A percentile compares a stretch with the other conserved stretches of the same genome.
These are phyloP conservation scores for Vimba vimba DNA, from an alignment of 2,113 vertebrate genomes.

Conservation along the genomic window DNA sequence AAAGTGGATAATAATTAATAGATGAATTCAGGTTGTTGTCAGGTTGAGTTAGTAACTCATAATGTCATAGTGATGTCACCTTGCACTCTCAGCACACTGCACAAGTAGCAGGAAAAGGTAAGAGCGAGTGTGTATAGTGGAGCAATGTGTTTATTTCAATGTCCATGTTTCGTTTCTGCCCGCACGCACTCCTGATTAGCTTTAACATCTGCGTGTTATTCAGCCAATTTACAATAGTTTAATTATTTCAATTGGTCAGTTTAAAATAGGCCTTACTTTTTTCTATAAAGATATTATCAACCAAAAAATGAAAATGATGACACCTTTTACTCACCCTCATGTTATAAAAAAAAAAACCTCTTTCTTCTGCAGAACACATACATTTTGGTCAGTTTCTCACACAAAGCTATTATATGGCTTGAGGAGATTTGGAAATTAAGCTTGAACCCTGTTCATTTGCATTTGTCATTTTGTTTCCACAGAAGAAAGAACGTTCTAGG, in stretches of 20 bases:
- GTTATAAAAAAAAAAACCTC: not conserved
- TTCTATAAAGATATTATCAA: not conserved
- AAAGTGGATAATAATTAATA: not conserved
- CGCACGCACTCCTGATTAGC: not conserved
- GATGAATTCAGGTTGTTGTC: slow-evolving; percentile 50
- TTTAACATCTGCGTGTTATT: not conserved
- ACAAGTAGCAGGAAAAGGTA: slow-evolving; percentile 78
- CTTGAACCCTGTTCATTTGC: not conserved
- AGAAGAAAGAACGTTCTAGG: not conserved
- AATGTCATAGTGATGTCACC: slow-evolving; percentile 62
- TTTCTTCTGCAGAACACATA: not conserved
- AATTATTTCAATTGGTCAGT: not conserved
- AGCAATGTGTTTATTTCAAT: slow-evolving; percentile 67
- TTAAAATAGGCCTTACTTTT: no score
- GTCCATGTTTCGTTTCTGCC: slow-evolving; percentile 46
- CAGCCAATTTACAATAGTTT: not conserved
- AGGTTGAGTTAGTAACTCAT: slow-evolving; percentile 40
- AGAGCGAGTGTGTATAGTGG: slow-evolving; percentile 69
- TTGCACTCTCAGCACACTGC: slow-evolving; percentile 70
- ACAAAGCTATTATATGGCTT: not conserved
- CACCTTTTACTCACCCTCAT: not conserved
- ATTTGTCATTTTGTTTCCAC: not conserved
- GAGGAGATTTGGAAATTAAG: not conserved
- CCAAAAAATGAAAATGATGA: not conserved
- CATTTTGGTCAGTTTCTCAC: not conserved